Evolutionary conservation across 53 echinoderm and acorn worm species (phyloP).

Genomic region (Pentamera pediparva): DNA sequence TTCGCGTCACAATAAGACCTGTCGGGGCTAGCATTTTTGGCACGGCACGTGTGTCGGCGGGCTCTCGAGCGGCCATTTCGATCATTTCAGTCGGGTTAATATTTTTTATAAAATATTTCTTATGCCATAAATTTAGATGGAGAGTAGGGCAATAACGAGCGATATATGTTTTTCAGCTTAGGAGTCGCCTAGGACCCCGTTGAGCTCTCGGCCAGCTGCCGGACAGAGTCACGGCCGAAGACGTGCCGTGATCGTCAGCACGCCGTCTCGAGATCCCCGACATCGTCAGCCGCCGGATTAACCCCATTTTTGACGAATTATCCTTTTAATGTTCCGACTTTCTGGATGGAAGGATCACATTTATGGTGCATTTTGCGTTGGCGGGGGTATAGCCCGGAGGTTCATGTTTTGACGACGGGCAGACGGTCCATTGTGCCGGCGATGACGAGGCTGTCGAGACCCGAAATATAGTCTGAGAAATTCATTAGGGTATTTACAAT

Average conservation of each 20-base stretch:
- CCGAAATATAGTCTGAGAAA: neutral
- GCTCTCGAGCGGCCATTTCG: slow-evolving; percentile 48
- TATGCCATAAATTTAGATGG: slow-evolving; percentile 14
- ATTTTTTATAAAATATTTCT: slow-evolving; percentile 16
- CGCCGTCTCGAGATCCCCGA: slow-evolving; percentile 42
- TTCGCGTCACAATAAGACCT: slow-evolving; percentile 26
- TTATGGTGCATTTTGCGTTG: slow-evolving; percentile 48
- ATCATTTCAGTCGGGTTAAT: slow-evolving; percentile 25
- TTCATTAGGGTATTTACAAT: neutral
- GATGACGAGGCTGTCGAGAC: neutral
- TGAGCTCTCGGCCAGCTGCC: slow-evolving; percentile 5
- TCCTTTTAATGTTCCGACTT: slow-evolving; percentile 84
- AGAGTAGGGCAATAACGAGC: slow-evolving; percentile 1
- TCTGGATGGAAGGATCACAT: slow-evolving; percentile 91
- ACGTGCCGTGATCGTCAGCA: slow-evolving; percentile 10
- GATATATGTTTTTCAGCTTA: neutral
- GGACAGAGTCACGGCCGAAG: slow-evolving; percentile 21
- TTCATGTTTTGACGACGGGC: slow-evolving; percentile 10
- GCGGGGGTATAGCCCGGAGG: slow-evolving; percentile 95
- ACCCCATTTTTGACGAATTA: slow-evolving; percentile 60
- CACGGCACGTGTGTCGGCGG: slow-evolving; percentile 73
- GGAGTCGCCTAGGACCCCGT: slow-evolving; percentile 3
- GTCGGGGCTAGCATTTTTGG: neutral
- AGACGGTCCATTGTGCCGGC: slow-evolving; percentile 29
- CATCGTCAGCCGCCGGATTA: slow-evolving; percentile 57